These are phyloP conservation scores for Trogon melanurus DNA, from an alignment of 2,113 vertebrate species.

Conservation along the genomic window DNA sequence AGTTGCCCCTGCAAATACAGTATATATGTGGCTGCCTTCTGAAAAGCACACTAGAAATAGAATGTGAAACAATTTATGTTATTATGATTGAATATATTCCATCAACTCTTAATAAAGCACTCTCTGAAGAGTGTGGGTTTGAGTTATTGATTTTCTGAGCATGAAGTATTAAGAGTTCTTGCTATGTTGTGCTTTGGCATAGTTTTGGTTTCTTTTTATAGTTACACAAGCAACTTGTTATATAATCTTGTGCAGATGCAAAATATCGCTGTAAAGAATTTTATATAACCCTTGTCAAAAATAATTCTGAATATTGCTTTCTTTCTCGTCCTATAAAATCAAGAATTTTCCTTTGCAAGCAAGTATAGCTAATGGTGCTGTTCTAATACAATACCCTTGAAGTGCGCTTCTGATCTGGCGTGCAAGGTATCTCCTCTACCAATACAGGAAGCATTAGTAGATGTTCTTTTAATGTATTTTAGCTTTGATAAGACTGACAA, in stretches of 20 bases:
- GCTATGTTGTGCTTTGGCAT: background rate
- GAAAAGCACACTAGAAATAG: background rate
- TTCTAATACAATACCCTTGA: background rate
- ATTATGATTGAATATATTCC: background rate
- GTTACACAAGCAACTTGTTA: background rate
- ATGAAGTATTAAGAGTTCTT: background rate
- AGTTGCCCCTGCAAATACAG: background rate
- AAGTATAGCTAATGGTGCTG: background rate
- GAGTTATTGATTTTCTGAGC: background rate
- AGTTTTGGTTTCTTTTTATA: background rate
- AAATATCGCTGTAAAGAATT: background rate
- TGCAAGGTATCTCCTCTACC: background rate
- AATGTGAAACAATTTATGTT: background rate
- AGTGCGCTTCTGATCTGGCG: background rate
- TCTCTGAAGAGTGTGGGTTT: slow-evolving; percentile 18
- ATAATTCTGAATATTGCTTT: background rate
- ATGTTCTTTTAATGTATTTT: background rate
- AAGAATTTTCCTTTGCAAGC: background rate
- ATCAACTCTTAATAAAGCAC: background rate
- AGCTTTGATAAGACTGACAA: background rate
- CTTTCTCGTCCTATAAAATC: background rate
- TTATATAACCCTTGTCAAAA: background rate
- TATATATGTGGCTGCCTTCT: background rate
- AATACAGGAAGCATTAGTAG: background rate
- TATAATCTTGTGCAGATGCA: background rate